These are phyloP conservation scores for Arctopsyche grandis DNA, from an alignment of 1,140 invertebrate genomes.

Conservation along the genomic window DNA sequence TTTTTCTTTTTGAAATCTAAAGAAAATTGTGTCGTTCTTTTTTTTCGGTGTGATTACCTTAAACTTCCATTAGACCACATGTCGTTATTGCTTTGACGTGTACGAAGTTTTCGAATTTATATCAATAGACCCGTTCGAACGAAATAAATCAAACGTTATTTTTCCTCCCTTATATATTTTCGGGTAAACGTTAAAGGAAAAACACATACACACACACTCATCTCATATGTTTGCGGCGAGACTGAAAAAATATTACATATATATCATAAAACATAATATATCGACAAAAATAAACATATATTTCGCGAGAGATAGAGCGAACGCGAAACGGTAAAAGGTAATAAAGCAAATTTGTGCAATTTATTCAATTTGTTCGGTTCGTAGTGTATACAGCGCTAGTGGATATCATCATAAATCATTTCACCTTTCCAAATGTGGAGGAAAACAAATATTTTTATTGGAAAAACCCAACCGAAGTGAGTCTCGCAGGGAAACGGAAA, in stretches of 20 bases:
- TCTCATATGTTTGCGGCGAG: background rate
- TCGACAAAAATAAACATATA: background rate
- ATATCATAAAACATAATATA: background rate
- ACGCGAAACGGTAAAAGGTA: constrained; percentile 35
- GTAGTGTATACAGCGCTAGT: background rate
- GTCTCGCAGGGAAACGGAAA: background rate
- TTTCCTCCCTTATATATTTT: background rate
- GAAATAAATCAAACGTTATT: background rate
- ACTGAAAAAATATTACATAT: constrained; percentile 5
- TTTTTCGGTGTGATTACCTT: too few species aligned
- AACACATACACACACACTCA: background rate
- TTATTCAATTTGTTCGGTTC: constrained; percentile 38
- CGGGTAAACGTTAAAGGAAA: background rate
- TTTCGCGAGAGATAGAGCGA: background rate
- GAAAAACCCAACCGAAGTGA: background rate
- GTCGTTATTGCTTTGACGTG: too few species aligned
- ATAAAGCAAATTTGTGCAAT: constrained; percentile 40
- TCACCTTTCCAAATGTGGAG: constrained; percentile 38
- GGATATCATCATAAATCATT: constrained; percentile 41
- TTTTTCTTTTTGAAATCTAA: too few species aligned
- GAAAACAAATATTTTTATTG: constrained; percentile 40
- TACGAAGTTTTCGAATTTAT: too few species aligned
- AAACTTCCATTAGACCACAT: too few species aligned
- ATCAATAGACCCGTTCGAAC: too few species aligned
- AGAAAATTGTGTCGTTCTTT: too few species aligned